Conservation (phyloP, 2,797 vertebrate genomes). For the Coreius guichenoti region DNA sequence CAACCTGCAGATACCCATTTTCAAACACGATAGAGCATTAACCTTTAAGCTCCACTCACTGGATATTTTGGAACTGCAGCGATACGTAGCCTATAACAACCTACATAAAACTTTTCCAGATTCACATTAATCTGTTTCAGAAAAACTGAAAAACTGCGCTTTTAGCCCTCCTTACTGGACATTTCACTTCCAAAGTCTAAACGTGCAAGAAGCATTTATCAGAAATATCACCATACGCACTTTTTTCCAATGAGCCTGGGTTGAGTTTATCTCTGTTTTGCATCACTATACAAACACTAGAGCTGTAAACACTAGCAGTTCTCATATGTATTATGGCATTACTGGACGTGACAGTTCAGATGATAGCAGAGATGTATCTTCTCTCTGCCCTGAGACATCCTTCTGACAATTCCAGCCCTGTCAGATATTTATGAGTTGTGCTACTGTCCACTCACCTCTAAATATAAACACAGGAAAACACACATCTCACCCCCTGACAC, state of each 20-base stretch:
- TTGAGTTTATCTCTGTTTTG: background rate
- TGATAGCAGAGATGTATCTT: slow-evolving; percentile 7
- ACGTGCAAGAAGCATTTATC: too few species aligned
- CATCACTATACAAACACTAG: background rate
- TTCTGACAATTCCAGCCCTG: background rate
- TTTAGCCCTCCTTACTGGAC: too few species aligned
- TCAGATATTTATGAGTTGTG: slow-evolving; percentile 34
- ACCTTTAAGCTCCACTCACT: too few species aligned
- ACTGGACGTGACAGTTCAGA: slow-evolving; percentile 7
- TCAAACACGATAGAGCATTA: too few species aligned
- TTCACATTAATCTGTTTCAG: too few species aligned
- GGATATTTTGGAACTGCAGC: too few species aligned
- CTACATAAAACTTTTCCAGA: too few species aligned
- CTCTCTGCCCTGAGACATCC: background rate
- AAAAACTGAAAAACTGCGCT: too few species aligned
- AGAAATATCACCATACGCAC: background rate
- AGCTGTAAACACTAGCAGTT: slow-evolving; percentile 17
- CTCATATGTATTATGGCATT: background rate
- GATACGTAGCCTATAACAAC: too few species aligned
- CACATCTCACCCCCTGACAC: slow-evolving; percentile 25
- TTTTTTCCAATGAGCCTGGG: background rate
- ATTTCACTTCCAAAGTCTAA: too few species aligned
- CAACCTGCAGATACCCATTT: too few species aligned
- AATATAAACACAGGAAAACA: slow-evolving; percentile 37
- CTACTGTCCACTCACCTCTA: slow-evolving; percentile 32